A percentile compares a stretch with the other conserved stretches of the same genome.
These are phyloP conservation scores for Lydus trimaculatus DNA, from an alignment of 2,888 invertebrate species.

Conservation along the genomic window DNA sequence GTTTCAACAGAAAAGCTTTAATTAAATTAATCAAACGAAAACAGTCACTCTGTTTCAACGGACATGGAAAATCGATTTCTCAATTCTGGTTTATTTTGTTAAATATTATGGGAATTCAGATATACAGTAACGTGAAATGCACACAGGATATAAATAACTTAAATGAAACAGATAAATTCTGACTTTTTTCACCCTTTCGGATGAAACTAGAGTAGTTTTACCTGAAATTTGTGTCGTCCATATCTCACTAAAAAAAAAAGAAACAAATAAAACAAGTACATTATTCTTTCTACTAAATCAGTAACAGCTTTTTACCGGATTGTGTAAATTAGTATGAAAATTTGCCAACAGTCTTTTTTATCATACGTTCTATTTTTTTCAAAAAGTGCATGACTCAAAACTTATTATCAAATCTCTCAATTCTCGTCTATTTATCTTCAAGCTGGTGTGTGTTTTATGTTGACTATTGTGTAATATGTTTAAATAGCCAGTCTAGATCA, in stretches of 20 bases:
- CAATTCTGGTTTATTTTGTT: not conserved
- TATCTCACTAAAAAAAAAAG: not conserved
- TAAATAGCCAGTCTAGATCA: no score
- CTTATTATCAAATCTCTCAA: not conserved
- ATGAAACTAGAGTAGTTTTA: not conserved
- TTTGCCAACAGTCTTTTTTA: not conserved
- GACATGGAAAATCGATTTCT: not conserved
- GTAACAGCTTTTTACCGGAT: not conserved
- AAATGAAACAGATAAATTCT: slow-evolving; percentile 2
- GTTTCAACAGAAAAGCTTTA: not conserved
- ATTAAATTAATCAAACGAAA: not conserved
- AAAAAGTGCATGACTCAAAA: not conserved
- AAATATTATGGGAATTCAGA: not conserved
- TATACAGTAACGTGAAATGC: not conserved
- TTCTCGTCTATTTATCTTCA: not conserved
- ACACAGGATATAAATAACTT: not conserved
- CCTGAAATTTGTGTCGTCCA: slow-evolving; percentile 6
- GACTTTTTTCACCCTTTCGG: not conserved
- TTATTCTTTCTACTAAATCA: slow-evolving; percentile 4
- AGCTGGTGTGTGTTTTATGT: not conserved
- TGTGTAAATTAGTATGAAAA: not conserved
- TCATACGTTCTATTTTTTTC: not conserved
- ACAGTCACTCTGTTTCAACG: not conserved
- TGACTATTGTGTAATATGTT: not conserved
- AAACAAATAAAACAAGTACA: not conserved